Conservation (phyloP, 2,797 vertebrate genomes). For the Nannoperca obscura region DNA sequence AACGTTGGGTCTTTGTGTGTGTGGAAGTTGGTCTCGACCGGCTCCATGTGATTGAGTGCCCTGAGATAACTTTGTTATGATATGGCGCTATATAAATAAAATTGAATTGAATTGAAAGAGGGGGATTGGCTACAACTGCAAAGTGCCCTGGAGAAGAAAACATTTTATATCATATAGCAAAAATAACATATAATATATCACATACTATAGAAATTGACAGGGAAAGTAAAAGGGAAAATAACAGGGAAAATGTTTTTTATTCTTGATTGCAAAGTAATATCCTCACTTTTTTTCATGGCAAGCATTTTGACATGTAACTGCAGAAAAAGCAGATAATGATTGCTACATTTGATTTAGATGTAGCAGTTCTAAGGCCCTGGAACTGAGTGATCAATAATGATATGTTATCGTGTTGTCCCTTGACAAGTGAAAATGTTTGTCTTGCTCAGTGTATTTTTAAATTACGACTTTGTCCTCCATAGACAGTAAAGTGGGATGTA, state of each 20-base stretch:
- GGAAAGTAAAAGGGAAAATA: not conserved
- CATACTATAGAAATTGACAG: not conserved
- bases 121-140: not conserved
- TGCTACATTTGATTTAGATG: constrained; percentile 24
- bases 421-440: not conserved
- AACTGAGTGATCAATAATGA: not conserved
- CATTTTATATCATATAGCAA: not conserved
- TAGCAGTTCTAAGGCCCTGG: not conserved
- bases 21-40: no score
- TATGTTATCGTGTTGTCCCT: not conserved
- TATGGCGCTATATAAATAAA: no score
- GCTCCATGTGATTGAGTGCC: no score
- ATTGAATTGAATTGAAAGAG: no score
- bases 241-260: not conserved
- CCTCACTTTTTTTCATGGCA: constrained; percentile 17
- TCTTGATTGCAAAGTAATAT: constrained; percentile 42
- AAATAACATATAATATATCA: not conserved
- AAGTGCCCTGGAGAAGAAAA: not conserved
- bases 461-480: constrained; percentile 48
- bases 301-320: not conserved
- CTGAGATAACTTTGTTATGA: no score
- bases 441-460: not conserved
- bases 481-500: constrained; percentile 7
- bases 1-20: no score
- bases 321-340: constrained; percentile 7